phyloP scores from a whole-genome alignment of 2,113 vertebrate species.

The Aramus guarauna region DNA sequence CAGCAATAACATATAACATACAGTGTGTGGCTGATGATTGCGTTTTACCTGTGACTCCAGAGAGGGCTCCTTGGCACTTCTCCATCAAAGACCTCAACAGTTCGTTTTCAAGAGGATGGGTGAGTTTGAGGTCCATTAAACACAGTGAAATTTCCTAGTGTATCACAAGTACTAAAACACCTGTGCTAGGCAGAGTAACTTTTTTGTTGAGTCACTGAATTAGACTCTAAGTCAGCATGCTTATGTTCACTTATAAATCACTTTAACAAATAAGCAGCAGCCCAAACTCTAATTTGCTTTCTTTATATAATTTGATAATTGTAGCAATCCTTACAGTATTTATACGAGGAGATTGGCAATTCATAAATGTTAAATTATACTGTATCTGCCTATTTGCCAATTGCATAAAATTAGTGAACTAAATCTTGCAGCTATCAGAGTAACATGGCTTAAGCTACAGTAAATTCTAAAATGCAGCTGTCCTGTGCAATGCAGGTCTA shows the following conservation, averaged over 20 bases:
- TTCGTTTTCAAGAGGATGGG: background rate
- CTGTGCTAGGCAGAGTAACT: background rate
- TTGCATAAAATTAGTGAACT: conserved; percentile 29
- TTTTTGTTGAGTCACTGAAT: conserved; percentile 1
- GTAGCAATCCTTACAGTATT: conserved; percentile 33
- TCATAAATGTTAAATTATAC: conserved; percentile 35
- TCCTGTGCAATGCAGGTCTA: background rate
- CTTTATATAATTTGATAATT: conserved; percentile 20
- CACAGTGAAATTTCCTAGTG: background rate
- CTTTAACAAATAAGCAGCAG: conserved; percentile 7
- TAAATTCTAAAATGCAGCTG: background rate
- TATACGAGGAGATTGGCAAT: conserved; percentile 18
- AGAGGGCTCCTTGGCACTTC: background rate
- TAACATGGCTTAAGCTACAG: background rate
- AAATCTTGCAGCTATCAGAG: conserved; percentile 1
- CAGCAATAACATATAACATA: too few species aligned
- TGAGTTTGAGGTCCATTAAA: background rate
- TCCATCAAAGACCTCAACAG: background rate
- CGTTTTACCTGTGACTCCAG: background rate
- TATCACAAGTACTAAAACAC: background rate
- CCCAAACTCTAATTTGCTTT: background rate
- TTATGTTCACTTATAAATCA: background rate
- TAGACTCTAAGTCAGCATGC: background rate
- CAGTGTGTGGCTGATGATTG: background rate
- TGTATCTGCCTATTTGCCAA: conserved; percentile 5